phyloP scores from a whole-genome alignment of 2,888 invertebrate genomes.

The Xestoiulus laeticollis region DNA sequence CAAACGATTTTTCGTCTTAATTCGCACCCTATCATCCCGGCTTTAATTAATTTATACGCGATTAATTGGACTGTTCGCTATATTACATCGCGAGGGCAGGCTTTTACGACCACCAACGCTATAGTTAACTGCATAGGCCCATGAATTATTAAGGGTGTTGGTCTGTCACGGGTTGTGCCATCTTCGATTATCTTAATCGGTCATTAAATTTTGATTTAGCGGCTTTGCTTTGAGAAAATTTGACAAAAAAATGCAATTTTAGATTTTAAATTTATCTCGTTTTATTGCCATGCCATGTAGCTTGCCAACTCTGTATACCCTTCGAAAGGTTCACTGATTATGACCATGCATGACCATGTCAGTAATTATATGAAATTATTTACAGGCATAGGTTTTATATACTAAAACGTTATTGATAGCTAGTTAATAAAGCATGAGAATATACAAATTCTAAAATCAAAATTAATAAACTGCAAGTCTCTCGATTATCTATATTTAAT shows the following conservation, averaged over 20 bases:
- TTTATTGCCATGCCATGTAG: neutral
- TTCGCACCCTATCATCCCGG: constrained; percentile 37
- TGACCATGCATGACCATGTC: no score
- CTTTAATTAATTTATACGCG: constrained; percentile 38
- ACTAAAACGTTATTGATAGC: no score
- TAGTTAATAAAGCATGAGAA: no score
- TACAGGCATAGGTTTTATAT: no score
- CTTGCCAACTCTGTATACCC: no score
- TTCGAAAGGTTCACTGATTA: no score
- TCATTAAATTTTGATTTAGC: neutral
- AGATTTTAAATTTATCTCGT: no score
- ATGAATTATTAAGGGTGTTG: neutral
- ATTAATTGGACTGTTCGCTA: constrained; percentile 31
- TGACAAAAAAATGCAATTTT: neutral
- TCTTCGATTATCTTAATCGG: neutral
- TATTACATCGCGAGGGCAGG: neutral
- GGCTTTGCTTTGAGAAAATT: neutral
- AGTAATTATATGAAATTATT: no score
- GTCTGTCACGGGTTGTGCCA: neutral
- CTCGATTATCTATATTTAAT: no score
- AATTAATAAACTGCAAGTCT: no score
- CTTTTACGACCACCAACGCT: neutral
- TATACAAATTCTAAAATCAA: no score
- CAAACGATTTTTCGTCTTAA: constrained; percentile 36
- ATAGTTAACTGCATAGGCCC: neutral